phyloP scores from a whole-genome alignment of 2,797 vertebrate species.

The Florisuga fusca region DNA sequence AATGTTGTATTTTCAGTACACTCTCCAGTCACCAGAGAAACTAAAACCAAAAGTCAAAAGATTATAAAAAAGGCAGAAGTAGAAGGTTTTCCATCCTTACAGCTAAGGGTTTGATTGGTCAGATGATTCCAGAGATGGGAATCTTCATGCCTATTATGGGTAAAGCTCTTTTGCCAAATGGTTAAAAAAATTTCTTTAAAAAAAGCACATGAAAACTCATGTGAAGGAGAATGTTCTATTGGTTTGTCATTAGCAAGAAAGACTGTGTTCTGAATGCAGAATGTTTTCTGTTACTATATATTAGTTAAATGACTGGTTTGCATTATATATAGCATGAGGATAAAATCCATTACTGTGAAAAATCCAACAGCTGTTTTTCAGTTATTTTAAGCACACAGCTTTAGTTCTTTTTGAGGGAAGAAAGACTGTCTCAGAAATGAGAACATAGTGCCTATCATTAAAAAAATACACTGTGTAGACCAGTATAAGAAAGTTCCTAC shows the following conservation, averaged over 20 bases:
- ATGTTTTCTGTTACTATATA: background rate
- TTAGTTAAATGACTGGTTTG: slow-evolving; percentile 51
- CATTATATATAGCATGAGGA: slow-evolving; percentile 21
- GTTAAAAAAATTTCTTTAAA: background rate
- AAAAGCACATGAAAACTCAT: background rate
- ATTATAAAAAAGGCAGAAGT: background rate
- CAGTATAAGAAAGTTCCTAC: background rate
- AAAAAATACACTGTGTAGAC: background rate
- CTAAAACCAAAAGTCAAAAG: background rate
- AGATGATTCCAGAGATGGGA: background rate
- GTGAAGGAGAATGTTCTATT: background rate
- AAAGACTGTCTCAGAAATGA: slow-evolving; percentile 29
- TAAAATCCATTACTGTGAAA: slow-evolving; percentile 56
- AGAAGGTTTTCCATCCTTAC: background rate
- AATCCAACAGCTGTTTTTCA: slow-evolving; percentile 63
- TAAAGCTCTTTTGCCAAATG: background rate
- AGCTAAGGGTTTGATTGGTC: background rate
- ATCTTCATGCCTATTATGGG: background rate
- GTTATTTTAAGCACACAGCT: slow-evolving; percentile 55
- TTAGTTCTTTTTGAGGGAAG: slow-evolving; percentile 33
- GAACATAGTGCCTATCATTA: background rate
- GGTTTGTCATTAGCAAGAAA: background rate
- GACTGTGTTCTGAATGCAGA: background rate
- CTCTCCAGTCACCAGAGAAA: background rate
- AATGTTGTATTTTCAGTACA: background rate